A percentile compares a stretch with the other conserved stretches of the same genome.
phyloP scores from a whole-genome alignment of 2,797 vertebrate species.

The Malacoraja senta region DNA sequence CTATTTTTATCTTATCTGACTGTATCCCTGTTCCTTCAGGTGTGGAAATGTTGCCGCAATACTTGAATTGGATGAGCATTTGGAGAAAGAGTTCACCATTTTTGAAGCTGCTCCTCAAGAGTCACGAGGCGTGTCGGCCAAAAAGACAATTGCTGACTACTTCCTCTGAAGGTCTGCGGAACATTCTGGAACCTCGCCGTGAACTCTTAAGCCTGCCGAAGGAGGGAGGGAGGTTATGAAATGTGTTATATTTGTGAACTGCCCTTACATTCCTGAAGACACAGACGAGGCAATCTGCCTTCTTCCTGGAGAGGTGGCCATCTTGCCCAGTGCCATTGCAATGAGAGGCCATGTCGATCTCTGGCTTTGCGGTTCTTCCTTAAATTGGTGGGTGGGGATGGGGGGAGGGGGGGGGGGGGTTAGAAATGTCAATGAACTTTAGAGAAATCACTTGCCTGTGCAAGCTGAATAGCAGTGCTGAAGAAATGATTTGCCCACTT shows the following conservation, averaged over 20 bases:
- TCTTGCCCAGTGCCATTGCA: background rate
- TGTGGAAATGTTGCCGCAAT: conserved; percentile 32
- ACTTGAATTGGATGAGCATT: conserved; percentile 32
- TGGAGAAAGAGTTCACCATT: conserved; percentile 32
- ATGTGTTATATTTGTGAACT: background rate
- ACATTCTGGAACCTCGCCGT: background rate
- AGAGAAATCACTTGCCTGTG: background rate
- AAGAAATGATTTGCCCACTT: background rate
- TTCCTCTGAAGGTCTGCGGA: background rate
- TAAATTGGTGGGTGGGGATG: background rate
- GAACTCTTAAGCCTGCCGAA: conserved; percentile 3
- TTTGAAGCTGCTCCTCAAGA: conserved; percentile 32
- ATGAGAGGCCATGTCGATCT: background rate
- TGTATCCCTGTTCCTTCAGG: background rate
- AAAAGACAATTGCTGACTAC: conserved; percentile 37
- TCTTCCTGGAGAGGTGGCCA: background rate
- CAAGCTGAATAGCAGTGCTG: conserved; percentile 10
- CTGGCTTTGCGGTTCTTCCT: background rate
- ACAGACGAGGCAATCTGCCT: no score
- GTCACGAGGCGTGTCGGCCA: background rate
- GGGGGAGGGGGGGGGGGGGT: no score
- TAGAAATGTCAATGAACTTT: background rate
- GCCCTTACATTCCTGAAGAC: conserved; percentile 29
- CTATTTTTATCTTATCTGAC: background rate
- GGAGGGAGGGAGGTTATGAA: background rate